Base-by-base conservation (phyloP, 2,888 invertebrate genomes). In the Caenorhabditis parvicauda region DNA sequence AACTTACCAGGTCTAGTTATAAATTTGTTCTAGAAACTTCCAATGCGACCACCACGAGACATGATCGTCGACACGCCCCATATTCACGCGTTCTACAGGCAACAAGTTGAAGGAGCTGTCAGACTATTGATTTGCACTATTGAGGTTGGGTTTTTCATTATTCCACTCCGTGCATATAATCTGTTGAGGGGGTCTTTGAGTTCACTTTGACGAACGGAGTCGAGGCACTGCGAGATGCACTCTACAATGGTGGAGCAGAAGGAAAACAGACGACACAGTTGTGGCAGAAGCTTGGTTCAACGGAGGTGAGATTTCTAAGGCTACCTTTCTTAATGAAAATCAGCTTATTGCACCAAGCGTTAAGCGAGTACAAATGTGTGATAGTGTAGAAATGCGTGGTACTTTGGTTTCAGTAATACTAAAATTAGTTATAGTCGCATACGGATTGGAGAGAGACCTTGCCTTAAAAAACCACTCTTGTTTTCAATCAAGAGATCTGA, bases 171-270 rank as follows among this genome's bases (percentile, higher is more conserved):
- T 32, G 9, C n/a, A n/a, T 12, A 32, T 12, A 22, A 53, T 51
- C 39, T 28, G 65, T 77, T 46, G 81, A 87, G 85, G 88, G 94
- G 9, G 89, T 90, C 14, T 89, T 90, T 77, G 87, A 93, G 65
- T 86, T 92, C 64, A 86, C 88, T 51, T 89, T 92, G 78, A 86
- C 90, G 32, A 88, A 91, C 43, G 92, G 94, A 3, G 89, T 91
- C 0, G 94, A 95, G 82, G 86, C 93, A 65, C 84, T 96, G 57
- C 86, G 89, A 9, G 88, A 91, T 65, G 84, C 95, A n/a, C 0
- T 93, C 92, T 82, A 90, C 90, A 0, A 91, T 90, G 60, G 67
- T 2, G 70, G 67, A 14, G 51, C 59, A 4, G 70, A 67, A 22
- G 92, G 93, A 0, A 92, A 91, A 58, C 87, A 89, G 51, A 86